These are phyloP conservation scores for Parauchenoglanis punctatus DNA, from an alignment of 2,797 vertebrate species.

Conservation along the genomic window DNA sequence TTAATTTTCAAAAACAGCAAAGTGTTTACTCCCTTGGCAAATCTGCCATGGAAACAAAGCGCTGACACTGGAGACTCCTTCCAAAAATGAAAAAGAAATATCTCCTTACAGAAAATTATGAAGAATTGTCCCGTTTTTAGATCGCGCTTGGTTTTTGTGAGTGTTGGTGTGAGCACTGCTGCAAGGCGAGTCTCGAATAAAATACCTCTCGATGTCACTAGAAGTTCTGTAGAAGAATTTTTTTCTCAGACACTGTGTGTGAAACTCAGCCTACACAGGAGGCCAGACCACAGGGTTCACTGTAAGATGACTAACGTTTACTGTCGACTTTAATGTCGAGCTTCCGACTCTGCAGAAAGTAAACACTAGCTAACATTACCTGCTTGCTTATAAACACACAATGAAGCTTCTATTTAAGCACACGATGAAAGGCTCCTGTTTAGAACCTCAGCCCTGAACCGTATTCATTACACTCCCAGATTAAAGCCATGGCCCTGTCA, in stretches of 20 bases:
- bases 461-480: slow-evolving; percentile 58
- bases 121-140: background rate
- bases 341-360: background rate
- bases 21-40: too few relatives aligned
- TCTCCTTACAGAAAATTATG: background rate
- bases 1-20: background rate
- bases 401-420: slow-evolving; percentile 62
- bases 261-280: background rate
- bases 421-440: slow-evolving; percentile 56
- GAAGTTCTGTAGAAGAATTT: background rate
- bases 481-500: slow-evolving; percentile 53
- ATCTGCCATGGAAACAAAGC: background rate
- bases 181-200: background rate
- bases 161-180: background rate
- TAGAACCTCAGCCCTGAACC: slow-evolving; percentile 51
- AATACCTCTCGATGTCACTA: background rate
- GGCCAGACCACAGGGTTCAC: background rate
- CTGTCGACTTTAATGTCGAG: background rate
- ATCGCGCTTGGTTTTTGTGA: background rate
- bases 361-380: background rate
- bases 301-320: background rate
- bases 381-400: slow-evolving; percentile 51
- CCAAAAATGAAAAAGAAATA: background rate
- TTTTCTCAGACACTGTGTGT: background rate
- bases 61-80: slow-evolving; percentile 13